Conservation (phyloP, 2,797 vertebrate genomes). For the Acrocephalus scirpaceus region DNA sequence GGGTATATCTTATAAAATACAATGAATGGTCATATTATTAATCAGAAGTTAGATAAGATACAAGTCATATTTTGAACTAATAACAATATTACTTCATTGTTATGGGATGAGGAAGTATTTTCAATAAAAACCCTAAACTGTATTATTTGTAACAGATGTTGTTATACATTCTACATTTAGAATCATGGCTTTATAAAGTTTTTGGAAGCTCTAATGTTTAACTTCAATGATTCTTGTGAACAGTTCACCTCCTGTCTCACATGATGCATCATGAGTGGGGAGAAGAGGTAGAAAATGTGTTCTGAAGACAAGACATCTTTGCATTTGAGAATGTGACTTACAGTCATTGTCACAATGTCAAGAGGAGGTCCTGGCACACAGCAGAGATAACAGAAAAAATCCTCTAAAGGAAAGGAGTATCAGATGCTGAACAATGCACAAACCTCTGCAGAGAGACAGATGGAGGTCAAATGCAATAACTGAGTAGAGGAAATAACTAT, state of each 20-base stretch:
- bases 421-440: constrained; percentile 19
- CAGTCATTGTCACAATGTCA: constrained; percentile 28
- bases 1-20: background rate
- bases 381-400: constrained; percentile 35
- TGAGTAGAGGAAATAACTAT: constrained; percentile 4
- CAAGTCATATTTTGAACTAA: background rate
- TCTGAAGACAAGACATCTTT: constrained; percentile 26
- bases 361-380: constrained; percentile 42
- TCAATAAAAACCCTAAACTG: background rate
- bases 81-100: background rate
- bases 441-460: constrained; percentile 39
- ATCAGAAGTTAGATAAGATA: background rate
- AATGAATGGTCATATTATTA: background rate
- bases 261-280: background rate
- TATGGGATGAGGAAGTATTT: background rate
- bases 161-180: background rate
- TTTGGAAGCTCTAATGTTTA: background rate
- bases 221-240: background rate
- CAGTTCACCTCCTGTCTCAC: constrained; percentile 53
- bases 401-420: constrained; percentile 12
- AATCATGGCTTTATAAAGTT: background rate
- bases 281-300: constrained; percentile 26
- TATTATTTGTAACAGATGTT: background rate
- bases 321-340: constrained; percentile 45
- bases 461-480: constrained; percentile 33